Percentiles rank a stretch among this genome's conserved stretches.
These are phyloP conservation scores for Endomychus coccineus DNA, from an alignment of 2,888 invertebrate species.

Conservation along the genomic window DNA sequence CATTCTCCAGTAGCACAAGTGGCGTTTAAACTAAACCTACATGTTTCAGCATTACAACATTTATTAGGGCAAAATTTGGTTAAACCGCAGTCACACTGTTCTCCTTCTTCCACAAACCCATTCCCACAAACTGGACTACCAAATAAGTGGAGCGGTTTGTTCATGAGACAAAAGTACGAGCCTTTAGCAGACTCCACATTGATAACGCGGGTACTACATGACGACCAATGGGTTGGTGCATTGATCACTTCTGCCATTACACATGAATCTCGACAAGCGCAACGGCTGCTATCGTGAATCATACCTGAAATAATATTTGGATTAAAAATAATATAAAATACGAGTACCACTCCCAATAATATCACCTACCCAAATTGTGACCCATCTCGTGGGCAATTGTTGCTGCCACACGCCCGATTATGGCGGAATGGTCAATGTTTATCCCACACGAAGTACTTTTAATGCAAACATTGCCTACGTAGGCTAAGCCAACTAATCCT, in stretches of 20 bases:
- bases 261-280: slow-evolving; percentile 1
- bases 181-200: neutral
- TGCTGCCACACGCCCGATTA: slow-evolving; percentile 90
- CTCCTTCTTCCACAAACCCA: slow-evolving; percentile 62
- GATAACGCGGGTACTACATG: neutral
- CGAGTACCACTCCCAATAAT: neutral
- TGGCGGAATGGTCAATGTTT: slow-evolving; percentile 82
- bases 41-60: slow-evolving; percentile 60
- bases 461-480: slow-evolving; percentile 89
- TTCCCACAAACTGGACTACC: slow-evolving; percentile 58
- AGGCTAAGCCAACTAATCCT: slow-evolving; percentile 44
- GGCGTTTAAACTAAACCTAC: slow-evolving; percentile 54
- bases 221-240: neutral
- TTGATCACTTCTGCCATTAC: neutral
- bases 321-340: neutral
- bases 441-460: slow-evolving; percentile 95
- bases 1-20: slow-evolving; percentile 63
- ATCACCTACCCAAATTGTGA: slow-evolving; percentile 79
- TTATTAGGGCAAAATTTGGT: slow-evolving; percentile 53
- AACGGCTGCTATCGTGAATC: neutral
- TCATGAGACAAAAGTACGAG: neutral
- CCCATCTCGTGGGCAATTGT: slow-evolving; percentile 99
- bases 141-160: slow-evolving; percentile 47
- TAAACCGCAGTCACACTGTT: slow-evolving; percentile 68
- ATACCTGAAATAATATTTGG: neutral